phyloP scores from a whole-genome alignment of 2,888 invertebrate genomes.

The Aradus depressus region DNA sequence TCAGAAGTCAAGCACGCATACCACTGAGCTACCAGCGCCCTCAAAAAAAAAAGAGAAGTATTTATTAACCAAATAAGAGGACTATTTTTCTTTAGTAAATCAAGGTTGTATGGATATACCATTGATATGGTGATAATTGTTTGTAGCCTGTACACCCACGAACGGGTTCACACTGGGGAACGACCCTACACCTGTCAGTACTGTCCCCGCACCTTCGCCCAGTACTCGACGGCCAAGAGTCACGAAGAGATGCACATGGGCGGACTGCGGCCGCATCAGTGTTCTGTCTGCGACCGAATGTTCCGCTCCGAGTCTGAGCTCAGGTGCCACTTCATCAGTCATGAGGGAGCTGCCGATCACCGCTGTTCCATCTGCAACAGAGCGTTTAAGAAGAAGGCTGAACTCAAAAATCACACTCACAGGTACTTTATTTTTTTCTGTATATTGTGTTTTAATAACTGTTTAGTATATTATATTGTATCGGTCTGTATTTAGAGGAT shows the following conservation, averaged over 20 bases:
- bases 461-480: too few species aligned
- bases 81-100: too few species aligned
- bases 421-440: too few species aligned
- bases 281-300: slow-evolving; percentile 13
- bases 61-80: too few species aligned
- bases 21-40: too few species aligned
- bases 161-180: slow-evolving; percentile 13
- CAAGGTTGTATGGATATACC: too few species aligned
- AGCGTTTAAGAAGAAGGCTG: slow-evolving; percentile 6
- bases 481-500: too few species aligned
- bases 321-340: background rate
- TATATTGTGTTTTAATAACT: too few species aligned
- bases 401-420: slow-evolving; percentile 10
- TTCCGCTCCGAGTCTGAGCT: slow-evolving; percentile 7
- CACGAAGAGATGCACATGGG: slow-evolving; percentile 18
- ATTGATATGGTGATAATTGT: too few species aligned
- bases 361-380: slow-evolving; percentile 1
- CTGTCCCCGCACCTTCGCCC: slow-evolving; percentile 9
- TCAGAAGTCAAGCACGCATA: too few species aligned
- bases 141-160: slow-evolving; percentile 8
- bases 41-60: too few species aligned
- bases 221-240: slow-evolving; percentile 11
- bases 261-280: slow-evolving; percentile 9
- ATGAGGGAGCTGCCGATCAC: slow-evolving; percentile 6
- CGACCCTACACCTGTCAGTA: slow-evolving; percentile 12